These are phyloP conservation scores for Apis florea DNA, from an alignment of 1,140 invertebrate species.

Conservation along the genomic window DNA sequence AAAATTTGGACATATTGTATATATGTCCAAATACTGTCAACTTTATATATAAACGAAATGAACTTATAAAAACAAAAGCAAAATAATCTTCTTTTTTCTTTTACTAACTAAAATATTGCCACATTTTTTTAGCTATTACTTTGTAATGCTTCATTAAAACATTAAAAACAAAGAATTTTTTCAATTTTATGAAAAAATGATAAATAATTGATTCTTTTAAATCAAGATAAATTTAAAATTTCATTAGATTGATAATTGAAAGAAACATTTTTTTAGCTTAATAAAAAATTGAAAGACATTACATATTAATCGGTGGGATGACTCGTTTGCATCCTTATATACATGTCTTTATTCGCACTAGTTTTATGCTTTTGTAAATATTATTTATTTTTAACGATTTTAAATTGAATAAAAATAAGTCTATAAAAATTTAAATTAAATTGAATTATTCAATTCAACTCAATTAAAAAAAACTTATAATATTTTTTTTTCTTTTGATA, in stretches of 20 bases:
- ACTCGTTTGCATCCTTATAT: conserved; percentile 44
- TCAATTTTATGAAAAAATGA: background rate
- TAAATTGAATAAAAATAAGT: conserved; percentile 44
- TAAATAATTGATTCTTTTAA: background rate
- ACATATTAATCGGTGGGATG: conserved; percentile 53
- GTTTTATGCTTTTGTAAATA: conserved; percentile 28
- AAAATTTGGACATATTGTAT: conserved; percentile 64
- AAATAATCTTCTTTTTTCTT: conserved; percentile 50
- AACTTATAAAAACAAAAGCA: conserved; percentile 44
- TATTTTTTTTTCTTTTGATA: conserved; percentile 37
- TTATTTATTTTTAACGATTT: background rate
- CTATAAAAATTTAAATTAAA: conserved; percentile 22
- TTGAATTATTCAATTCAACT: conserved; percentile 13
- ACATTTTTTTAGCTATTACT: conserved; percentile 42
- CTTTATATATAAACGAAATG: conserved; percentile 62
- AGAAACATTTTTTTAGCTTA: conserved; percentile 12
- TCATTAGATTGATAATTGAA: background rate
- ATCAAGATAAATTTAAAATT: background rate
- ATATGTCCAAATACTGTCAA: conserved; percentile 74
- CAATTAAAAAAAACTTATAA: conserved; percentile 10
- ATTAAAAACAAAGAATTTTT: background rate
- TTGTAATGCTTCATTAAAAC: conserved; percentile 15
- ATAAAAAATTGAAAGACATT: conserved; percentile 30
- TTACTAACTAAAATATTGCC: conserved; percentile 66
- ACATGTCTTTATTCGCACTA: conserved; percentile 35